phyloP scores from a whole-genome alignment of 2,113 vertebrate genomes.

The Eptesicus fuscus region DNA sequence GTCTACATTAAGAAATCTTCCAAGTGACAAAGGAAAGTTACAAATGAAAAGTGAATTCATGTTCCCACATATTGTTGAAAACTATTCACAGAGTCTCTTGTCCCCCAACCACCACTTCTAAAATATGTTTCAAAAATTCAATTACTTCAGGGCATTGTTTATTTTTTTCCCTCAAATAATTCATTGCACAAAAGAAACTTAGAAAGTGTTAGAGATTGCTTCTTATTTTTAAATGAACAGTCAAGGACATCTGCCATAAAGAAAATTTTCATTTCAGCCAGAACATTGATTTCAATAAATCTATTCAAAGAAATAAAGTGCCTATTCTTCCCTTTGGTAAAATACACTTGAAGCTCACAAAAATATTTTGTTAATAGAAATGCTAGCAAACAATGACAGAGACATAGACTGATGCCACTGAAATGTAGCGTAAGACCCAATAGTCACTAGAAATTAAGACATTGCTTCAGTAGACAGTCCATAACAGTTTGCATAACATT shows the following conservation, averaged over 20 bases:
- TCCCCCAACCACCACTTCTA: not conserved
- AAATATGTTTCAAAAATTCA: slow-evolving; percentile 47
- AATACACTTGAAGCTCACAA: slow-evolving; percentile 36
- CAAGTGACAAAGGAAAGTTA: slow-evolving; percentile 25
- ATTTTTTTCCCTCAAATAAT: slow-evolving; percentile 53
- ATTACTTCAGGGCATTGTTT: slow-evolving; percentile 8
- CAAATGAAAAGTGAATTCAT: slow-evolving; percentile 26
- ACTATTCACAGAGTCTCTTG: not conserved
- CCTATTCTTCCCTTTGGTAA: slow-evolving; percentile 24
- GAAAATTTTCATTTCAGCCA: slow-evolving; percentile 49
- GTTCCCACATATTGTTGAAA: not conserved
- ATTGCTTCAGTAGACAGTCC: not conserved
- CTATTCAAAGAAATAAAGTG: slow-evolving; percentile 61
- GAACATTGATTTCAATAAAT: slow-evolving; percentile 53
- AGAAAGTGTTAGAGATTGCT: not conserved
- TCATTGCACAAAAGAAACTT: slow-evolving; percentile 30
- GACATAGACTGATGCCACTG: not conserved
- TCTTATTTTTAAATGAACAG: slow-evolving; percentile 37
- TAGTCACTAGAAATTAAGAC: not conserved
- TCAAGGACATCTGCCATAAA: slow-evolving; percentile 45
- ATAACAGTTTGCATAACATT: not conserved
- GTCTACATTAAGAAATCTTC: not conserved
- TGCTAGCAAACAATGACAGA: slow-evolving; percentile 27
- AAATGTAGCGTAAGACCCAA: not conserved
- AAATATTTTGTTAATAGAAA: slow-evolving; percentile 60